Evolutionary conservation across 2,888 invertebrate genomes (phyloP).

Genomic region (Entomobrya multifasciata): DNA sequence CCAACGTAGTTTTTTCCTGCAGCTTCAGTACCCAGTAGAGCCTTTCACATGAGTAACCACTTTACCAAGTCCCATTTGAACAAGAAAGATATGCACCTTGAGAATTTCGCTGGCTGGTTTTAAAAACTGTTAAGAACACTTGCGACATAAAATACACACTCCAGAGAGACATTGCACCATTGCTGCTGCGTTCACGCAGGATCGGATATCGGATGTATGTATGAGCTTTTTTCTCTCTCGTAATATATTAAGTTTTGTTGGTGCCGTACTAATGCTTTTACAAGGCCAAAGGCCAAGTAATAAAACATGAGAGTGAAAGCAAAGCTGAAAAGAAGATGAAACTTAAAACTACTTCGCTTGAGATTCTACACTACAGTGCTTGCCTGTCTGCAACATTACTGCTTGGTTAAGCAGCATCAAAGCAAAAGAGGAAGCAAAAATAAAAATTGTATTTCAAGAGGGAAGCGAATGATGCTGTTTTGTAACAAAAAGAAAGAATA

Average conservation of each 20-base stretch:
- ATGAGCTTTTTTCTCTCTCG: neutral
- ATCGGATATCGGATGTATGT: neutral
- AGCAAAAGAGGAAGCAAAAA: conserved; percentile 37
- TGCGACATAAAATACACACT: conserved; percentile 44
- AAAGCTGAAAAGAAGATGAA: conserved; percentile 47
- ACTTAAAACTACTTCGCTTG: conserved; percentile 26
- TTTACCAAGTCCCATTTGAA: conserved; percentile 43
- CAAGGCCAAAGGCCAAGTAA: conserved; percentile 68
- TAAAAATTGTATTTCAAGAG: conserved; percentile 3
- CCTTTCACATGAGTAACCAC: neutral
- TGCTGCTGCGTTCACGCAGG: conserved; percentile 27
- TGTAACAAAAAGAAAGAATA: conserved; percentile 48
- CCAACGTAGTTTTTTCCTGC: too few relatives aligned
- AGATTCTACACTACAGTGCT: neutral
- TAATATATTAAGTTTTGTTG: neutral
- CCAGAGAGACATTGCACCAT: conserved; percentile 30
- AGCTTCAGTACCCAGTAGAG: neutral
- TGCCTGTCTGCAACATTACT: neutral
- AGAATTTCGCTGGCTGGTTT: conserved; percentile 58
- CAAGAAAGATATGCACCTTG: conserved; percentile 55
- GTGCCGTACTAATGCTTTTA: conserved; percentile 20
- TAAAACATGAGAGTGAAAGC: conserved; percentile 59
- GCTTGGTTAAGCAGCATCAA: conserved; percentile 29
- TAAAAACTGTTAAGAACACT: conserved; percentile 55
- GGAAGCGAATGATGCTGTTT: conserved; percentile 16